Percentiles rank a stretch among this genome's conserved stretches.
phyloP scores from a whole-genome alignment of 2,797 vertebrate genomes.

The Macrochelys suwanniensis region DNA sequence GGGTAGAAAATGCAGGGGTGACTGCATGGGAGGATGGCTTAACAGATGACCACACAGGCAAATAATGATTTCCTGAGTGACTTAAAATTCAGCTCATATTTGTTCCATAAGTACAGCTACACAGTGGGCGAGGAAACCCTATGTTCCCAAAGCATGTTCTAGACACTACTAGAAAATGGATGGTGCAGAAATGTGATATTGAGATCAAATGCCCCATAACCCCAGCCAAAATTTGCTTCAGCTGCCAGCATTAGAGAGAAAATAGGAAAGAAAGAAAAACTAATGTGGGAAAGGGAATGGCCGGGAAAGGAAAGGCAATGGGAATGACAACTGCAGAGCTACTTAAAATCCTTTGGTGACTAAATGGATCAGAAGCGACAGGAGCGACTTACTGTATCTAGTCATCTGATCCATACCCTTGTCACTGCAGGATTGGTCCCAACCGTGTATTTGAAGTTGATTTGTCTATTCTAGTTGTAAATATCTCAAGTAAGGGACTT shows the following conservation, averaged over 20 bases:
- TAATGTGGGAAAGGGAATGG: fast-evolving
- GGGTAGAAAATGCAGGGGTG: not conserved
- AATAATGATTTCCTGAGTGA: not conserved
- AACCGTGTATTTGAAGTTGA: not conserved
- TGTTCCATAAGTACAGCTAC: fast-evolving
- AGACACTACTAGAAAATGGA: not conserved
- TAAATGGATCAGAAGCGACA: not conserved
- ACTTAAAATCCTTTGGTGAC: not conserved
- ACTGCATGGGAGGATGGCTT: not conserved
- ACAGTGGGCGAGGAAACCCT: not conserved
- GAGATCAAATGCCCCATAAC: not conserved
- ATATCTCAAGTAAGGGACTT: not conserved
- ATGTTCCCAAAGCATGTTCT: not conserved
- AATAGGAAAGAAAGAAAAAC: not conserved
- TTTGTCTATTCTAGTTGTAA: not conserved
- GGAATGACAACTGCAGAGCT: not conserved
- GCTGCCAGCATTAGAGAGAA: not conserved
- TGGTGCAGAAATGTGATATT: not conserved
- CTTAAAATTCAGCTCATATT: not conserved
- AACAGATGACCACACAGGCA: not conserved
- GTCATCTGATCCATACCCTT: not conserved
- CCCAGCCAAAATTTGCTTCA: not conserved
- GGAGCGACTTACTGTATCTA: not conserved
- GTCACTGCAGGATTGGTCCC: not conserved
- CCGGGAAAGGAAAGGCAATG: not conserved